Evolutionary conservation across 1,140 invertebrate genomes (phyloP).

Genomic region (Drosophila arawakana): DNA sequence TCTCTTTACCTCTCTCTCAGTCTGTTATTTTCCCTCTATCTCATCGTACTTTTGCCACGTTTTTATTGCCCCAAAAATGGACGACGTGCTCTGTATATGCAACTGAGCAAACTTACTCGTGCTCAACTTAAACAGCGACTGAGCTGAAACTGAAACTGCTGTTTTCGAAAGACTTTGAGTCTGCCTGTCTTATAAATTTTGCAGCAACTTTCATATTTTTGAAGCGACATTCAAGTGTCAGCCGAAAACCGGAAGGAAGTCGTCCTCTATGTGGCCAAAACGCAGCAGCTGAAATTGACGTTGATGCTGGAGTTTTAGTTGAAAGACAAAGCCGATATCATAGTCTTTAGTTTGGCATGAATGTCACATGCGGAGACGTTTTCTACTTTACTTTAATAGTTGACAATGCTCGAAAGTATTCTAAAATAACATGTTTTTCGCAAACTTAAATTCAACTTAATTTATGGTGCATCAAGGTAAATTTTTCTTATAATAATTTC

Average conservation of each 20-base stretch:
- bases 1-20: no score
- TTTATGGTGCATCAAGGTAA: no score
- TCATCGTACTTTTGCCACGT: slow-evolving; percentile 45
- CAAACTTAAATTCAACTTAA: no score
- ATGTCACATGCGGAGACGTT: slow-evolving; percentile 40
- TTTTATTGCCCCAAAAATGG: slow-evolving; percentile 61
- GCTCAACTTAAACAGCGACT: slow-evolving; percentile 3
- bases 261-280: neutral
- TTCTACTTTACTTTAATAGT: slow-evolving; percentile 38
- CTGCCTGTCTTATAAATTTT: slow-evolving; percentile 75
- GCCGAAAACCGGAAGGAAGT: slow-evolving; percentile 1
- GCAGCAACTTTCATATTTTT: slow-evolving; percentile 77
- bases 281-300: slow-evolving; percentile 4
- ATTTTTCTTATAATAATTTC: no score
- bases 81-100: slow-evolving; percentile 67
- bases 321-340: slow-evolving; percentile 19
- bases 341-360: slow-evolving; percentile 30
- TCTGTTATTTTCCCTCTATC: neutral
- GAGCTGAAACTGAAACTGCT: slow-evolving; percentile 18
- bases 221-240: slow-evolving; percentile 28
- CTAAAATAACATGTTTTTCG: no score
- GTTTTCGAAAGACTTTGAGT: slow-evolving; percentile 26
- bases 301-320: neutral
- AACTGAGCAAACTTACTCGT: slow-evolving; percentile 37
- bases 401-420: slow-evolving; percentile 5